A percentile compares a stretch with the other conserved stretches of the same genome.
phyloP scores from a whole-genome alignment of 2,888 invertebrate genomes.

The Xestia c-nigrum region DNA sequence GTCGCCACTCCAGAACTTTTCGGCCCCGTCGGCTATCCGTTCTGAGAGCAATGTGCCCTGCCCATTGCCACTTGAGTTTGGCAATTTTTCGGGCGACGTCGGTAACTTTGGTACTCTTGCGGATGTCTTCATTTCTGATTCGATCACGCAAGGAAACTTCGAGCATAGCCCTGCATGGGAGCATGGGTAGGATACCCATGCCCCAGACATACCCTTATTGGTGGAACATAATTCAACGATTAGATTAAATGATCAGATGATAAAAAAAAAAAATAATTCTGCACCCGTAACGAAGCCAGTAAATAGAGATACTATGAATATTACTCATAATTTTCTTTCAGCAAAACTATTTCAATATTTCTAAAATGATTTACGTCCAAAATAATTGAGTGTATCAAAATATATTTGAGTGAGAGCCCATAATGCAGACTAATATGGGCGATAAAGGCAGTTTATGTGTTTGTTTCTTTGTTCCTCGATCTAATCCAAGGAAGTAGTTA shows the following conservation, averaged over 20 bases:
- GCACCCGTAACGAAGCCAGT: not conserved
- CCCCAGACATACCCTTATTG: not conserved
- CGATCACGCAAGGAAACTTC: too few relatives aligned
- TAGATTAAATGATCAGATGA: not conserved
- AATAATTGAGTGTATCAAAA: slow-evolving; percentile 54
- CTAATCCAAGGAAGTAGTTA: slow-evolving; percentile 62
- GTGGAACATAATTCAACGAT: not conserved
- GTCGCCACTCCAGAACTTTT: too few relatives aligned
- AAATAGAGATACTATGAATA: not conserved
- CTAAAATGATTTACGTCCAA: slow-evolving; percentile 40
- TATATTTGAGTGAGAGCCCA: slow-evolving; percentile 48
- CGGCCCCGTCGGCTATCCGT: too few relatives aligned
- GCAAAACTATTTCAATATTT: slow-evolving; percentile 31
- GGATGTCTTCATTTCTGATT: too few relatives aligned
- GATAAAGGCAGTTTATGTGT: slow-evolving; percentile 63
- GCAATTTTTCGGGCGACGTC: too few relatives aligned
- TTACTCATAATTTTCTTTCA: slow-evolving; percentile 19
- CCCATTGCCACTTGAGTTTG: too few relatives aligned
- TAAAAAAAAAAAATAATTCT: not conserved
- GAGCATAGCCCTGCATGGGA: too few relatives aligned
- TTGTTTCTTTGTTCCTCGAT: slow-evolving; percentile 63
- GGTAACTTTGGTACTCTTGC: too few relatives aligned
- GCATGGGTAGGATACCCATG: too few relatives aligned
- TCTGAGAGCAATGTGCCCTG: too few relatives aligned
- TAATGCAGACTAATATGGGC: slow-evolving; percentile 61